Percentiles rank a stretch among this genome's conserved stretches.
Evolutionary conservation across 2,888 invertebrate genomes (phyloP).

Genomic region (Leucania comma): DNA sequence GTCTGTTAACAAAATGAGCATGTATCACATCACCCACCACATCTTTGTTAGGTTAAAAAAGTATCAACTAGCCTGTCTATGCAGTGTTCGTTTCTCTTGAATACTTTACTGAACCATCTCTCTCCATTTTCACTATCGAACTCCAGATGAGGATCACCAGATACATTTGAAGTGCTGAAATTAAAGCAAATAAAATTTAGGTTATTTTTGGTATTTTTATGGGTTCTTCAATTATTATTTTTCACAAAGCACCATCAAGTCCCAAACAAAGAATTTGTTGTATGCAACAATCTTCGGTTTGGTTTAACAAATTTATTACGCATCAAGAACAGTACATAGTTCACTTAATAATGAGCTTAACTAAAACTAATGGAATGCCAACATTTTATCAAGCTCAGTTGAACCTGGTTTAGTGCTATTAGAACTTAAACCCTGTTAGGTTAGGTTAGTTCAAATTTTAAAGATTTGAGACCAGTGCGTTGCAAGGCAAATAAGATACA

Average conservation of each 20-base stretch:
- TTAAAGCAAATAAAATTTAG: background rate
- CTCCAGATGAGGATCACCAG: conserved; percentile 87
- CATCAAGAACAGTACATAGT: no score
- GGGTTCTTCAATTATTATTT: no score
- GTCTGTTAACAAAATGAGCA: background rate
- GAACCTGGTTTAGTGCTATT: background rate
- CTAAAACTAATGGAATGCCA: background rate
- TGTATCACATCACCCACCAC: background rate
- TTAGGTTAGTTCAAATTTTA: background rate
- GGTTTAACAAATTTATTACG: no score
- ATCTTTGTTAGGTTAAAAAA: background rate
- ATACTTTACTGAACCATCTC: conserved; percentile 87
- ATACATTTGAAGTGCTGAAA: conserved; percentile 87
- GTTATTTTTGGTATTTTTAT: background rate
- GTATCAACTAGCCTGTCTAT: conserved; percentile 57
- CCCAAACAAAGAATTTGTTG: no score
- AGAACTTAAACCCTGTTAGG: background rate
- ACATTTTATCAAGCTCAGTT: background rate
- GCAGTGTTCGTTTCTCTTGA: conserved; percentile 80
- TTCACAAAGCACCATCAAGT: no score
- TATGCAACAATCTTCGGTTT: no score
- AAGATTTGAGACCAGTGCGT: background rate
- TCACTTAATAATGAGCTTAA: no score
- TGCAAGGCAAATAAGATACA: background rate
- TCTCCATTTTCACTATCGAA: conserved; percentile 86